Evolutionary conservation across 2,888 invertebrate genomes (phyloP), one percentile per base, ranked within the genome.

Genomic region (Amphipyra tragopoginis): DNA sequence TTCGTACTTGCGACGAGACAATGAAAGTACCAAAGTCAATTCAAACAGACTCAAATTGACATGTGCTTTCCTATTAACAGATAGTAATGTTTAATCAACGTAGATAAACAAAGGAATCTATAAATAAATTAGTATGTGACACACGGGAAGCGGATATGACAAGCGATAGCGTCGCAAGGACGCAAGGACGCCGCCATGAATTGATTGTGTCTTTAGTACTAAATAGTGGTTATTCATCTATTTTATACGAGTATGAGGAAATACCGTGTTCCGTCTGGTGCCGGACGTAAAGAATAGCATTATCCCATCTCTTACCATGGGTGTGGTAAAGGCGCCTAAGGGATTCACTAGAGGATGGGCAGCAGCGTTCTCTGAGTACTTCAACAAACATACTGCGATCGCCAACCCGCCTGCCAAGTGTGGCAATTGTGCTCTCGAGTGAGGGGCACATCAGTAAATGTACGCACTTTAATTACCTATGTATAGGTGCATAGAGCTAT

Each of bases 61-160:
- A 33, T 14, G 5, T 47, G 36, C 13, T 42, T 56, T 39, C 33
- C 33, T 9, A 54, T 21, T 47, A 53, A 43, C 7, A 15, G 21
- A 33, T 7, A 15, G 48, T 55, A 33, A 43, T 21, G 42, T 52
- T 50, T 15, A 51, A 50, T 72, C 55, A 50, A 56, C 49, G 43
- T 50, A 38, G 33, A 50, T 71, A 74, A 76, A 78, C 77, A 79
- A 78, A 69, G 72, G 69, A 64, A 64, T 73, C 65, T 77, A 78
- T 69, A 77, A 66, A 78, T 79, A 79, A 59, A 58, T 68, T 60
- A 60, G 52, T 55, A 44, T 38, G 6, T 43, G 36, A 26, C 36
- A 26, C 48, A 71, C 70, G 74, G 87, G 86, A 86, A 86, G 68
- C 87, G 86, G 86, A 86, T 83, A 65, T 75, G 63, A 57, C 65